Evolutionary conservation across 1,140 invertebrate species (phyloP).

Genomic region (Bombus breviceps): DNA sequence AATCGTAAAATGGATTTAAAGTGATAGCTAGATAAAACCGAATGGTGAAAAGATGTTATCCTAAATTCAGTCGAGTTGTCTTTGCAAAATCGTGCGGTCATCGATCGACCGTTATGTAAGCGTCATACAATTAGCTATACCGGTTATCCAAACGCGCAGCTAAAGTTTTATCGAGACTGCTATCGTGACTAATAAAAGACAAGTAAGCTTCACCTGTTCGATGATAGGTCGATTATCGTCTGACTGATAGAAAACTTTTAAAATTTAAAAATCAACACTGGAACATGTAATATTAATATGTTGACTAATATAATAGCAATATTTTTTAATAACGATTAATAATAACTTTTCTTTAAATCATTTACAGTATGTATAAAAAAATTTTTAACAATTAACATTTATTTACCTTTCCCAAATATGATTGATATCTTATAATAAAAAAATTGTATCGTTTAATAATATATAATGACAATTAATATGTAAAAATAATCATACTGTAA

Average conservation of each 20-base stretch:
- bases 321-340: too few species aligned
- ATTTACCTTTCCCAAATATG: too few species aligned
- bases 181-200: not conserved
- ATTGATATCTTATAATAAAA: too few species aligned
- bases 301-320: too few species aligned
- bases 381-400: too few species aligned
- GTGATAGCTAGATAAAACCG: not conserved
- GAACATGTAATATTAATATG: not conserved
- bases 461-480: too few species aligned
- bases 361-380: too few species aligned
- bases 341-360: too few species aligned
- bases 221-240: not conserved
- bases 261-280: not conserved
- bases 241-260: not conserved
- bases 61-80: not conserved
- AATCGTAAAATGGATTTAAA: not conserved
- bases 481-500: too few species aligned
- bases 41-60: too few species aligned
- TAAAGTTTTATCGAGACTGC: slow-evolving; percentile 1
- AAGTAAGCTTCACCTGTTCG: not conserved
- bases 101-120: slow-evolving; percentile 38
- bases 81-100: slow-evolving; percentile 8
- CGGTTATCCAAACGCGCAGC: not conserved
- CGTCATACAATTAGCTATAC: not conserved
- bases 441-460: too few species aligned